Percentiles rank a stretch among this genome's conserved stretches.
These are phyloP conservation scores for Takifugu rubripes DNA, from an alignment of 2,797 vertebrate genomes.

Conservation along the genomic window DNA sequence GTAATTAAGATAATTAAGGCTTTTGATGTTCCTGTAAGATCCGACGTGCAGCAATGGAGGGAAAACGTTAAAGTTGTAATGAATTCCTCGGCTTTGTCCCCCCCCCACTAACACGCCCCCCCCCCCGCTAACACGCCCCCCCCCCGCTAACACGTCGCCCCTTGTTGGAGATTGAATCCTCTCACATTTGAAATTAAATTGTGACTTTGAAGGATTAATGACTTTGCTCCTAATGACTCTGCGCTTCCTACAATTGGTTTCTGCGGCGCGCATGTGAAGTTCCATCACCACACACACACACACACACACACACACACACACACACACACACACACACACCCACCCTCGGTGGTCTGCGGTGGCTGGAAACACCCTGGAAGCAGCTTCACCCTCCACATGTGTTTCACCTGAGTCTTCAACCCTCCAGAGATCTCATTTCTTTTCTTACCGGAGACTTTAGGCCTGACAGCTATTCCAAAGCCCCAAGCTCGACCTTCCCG, in stretches of 20 bases:
- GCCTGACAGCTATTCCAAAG: conserved; percentile 54
- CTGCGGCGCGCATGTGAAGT: too few relatives aligned
- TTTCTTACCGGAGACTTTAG: conserved; percentile 42
- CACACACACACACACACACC: too few relatives aligned
- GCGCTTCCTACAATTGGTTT: too few relatives aligned
- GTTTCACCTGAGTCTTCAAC: too few relatives aligned
- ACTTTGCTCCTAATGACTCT: conserved; percentile 7
- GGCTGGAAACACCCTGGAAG: too few relatives aligned
- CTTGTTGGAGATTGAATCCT: conserved; percentile 30
- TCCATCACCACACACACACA: too few relatives aligned
- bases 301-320: too few relatives aligned
- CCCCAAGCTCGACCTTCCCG: conserved; percentile 35
- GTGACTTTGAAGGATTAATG: conserved; percentile 31
- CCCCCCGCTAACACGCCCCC: conserved; percentile 22
- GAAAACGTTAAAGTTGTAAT: conserved; percentile 38
- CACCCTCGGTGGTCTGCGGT: too few relatives aligned
- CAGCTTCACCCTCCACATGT: too few relatives aligned
- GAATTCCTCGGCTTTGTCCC: conserved; percentile 53
- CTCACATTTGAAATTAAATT: conserved; percentile 20
- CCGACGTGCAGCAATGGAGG: conserved; percentile 40
- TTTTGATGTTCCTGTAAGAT: conserved; percentile 70
- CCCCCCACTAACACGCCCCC: conserved; percentile 24
- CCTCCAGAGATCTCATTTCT: conserved; percentile 30
- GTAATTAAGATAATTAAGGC: conserved; percentile 78
- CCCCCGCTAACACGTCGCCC: conserved; percentile 21